Evolutionary conservation across 2,888 invertebrate species (phyloP).

Genomic region (Thyatira batis): DNA sequence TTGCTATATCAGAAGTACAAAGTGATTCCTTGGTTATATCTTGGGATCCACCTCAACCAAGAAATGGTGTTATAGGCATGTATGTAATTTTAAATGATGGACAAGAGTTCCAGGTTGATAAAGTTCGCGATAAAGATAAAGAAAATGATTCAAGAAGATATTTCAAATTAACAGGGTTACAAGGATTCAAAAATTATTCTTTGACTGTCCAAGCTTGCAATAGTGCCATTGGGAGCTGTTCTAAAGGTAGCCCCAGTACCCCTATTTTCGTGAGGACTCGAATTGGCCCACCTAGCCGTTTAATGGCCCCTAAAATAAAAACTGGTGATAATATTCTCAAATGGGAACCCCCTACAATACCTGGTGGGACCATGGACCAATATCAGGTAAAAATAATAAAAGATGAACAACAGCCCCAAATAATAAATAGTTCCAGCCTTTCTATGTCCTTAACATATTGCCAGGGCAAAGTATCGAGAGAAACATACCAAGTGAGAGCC

Average conservation of each 20-base stretch:
- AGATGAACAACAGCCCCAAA: conserved; percentile 50
- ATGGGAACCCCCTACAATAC: conserved; percentile 77
- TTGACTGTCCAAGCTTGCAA: conserved; percentile 88
- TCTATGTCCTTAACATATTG: conserved; percentile 48
- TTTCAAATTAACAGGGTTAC: conserved; percentile 63
- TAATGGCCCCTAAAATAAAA: conserved; percentile 53
- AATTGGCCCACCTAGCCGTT: conserved; percentile 82
- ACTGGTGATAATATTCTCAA: conserved; percentile 54
- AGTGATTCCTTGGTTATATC: conserved; percentile 84
- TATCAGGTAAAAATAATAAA: conserved; percentile 79
- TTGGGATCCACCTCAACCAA: conserved; percentile 86
- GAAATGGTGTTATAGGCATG: conserved; percentile 88
- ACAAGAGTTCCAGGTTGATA: conserved; percentile 41
- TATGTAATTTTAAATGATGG: conserved; percentile 84
- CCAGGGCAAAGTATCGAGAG: conserved; percentile 55
- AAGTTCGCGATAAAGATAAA: conserved; percentile 49
- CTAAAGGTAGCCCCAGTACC: conserved; percentile 72
- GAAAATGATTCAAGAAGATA: conserved; percentile 39
- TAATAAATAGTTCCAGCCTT: conserved; percentile 54
- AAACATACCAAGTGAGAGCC: conserved; percentile 69
- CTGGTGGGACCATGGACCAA: conserved; percentile 80
- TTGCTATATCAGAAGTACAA: conserved; percentile 82
- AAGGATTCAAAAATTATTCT: conserved; percentile 85
- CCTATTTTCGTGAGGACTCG: conserved; percentile 80
- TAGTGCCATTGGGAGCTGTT: conserved; percentile 82